Evolutionary conservation across 1,140 invertebrate genomes (phyloP), one percentile per base, ranked within the genome.

Genomic region (Temnothorax curvispinosus): DNA sequence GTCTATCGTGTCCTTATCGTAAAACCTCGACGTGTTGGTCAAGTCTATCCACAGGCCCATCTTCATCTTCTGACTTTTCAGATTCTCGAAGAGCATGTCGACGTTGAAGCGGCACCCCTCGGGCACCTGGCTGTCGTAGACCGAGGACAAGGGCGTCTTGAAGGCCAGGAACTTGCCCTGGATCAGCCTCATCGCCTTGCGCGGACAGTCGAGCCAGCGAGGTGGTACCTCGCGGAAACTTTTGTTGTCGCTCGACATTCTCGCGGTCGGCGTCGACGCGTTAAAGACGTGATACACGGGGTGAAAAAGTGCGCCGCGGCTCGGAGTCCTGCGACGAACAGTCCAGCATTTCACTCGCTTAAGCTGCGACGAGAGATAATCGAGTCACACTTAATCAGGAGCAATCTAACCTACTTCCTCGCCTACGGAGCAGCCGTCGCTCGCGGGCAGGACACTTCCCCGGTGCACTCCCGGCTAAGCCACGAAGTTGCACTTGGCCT

Each of bases 21-120:
- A 99, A 95, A 99, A 99, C 78, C 99, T 96, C 82, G 96, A 96
- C 5, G 99, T 99, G 93, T 99, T 99, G 5, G 99, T 99, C 65
- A 99, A 95, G 95, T 99, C 99, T 85, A 99, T 98, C 98, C 99
- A 99, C 21, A 99, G 94, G 1, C 99, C 99, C 69, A 99, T 95
- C 92, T 98, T 99, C 13, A 97, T 96, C 95, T 98, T 98, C 84
- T 97, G 96, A 47, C 95, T 96, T 93, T 97, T 97, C 90, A 97
- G 96, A 27, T 96, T 96, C 35, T 96, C 95, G 87, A 99, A 97
- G 18, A 99, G 94, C 98, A 99, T 98, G 65, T 97, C 96, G 1
- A 98, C 96, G n/a, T 96, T 96, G 95, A 99, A 99, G 11, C 97
- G 96, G 95, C 96, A 97, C 90, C 97, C 97, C 87, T 97, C 96